These are phyloP conservation scores for Diprion similis DNA, from an alignment of 1,140 invertebrate genomes.

Conservation along the genomic window DNA sequence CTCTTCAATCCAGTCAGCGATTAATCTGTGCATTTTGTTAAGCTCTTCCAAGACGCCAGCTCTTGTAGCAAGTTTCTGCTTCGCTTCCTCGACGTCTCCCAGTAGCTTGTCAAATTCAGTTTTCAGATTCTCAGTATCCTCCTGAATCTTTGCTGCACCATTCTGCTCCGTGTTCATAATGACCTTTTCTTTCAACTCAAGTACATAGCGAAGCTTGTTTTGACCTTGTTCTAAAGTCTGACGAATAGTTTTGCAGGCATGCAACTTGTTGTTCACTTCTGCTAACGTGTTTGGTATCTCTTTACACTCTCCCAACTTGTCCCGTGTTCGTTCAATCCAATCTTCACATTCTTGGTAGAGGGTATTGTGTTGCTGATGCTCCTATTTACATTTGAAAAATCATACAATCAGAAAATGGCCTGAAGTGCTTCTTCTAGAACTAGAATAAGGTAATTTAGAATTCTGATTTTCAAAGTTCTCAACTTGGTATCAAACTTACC, in stretches of 20 bases:
- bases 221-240: slow-evolving; percentile 90
- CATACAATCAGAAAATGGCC: slow-evolving; percentile 19
- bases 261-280: slow-evolving; percentile 85
- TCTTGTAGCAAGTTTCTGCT: slow-evolving; percentile 74
- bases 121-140: slow-evolving; percentile 87
- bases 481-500: slow-evolving; percentile 50
- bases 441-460: too few relatives aligned
- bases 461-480: too few relatives aligned
- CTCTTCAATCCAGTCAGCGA: slow-evolving; percentile 86
- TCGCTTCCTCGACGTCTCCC: slow-evolving; percentile 78
- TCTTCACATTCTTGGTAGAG: slow-evolving; percentile 90
- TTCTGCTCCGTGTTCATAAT: slow-evolving; percentile 90
- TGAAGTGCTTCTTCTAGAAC: background rate
- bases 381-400: slow-evolving; percentile 54
- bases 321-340: slow-evolving; percentile 86
- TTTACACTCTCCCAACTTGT: slow-evolving; percentile 80
- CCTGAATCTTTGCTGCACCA: slow-evolving; percentile 86
- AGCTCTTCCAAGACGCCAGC: slow-evolving; percentile 84
- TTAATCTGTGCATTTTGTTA: slow-evolving; percentile 78
- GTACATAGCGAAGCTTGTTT: slow-evolving; percentile 85
- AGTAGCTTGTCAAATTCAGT: slow-evolving; percentile 87
- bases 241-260: slow-evolving; percentile 82
- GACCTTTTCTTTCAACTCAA: slow-evolving; percentile 92
- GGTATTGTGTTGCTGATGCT: slow-evolving; percentile 89
- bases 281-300: slow-evolving; percentile 77